Percentiles rank a stretch among this genome's conserved stretches.
Conservation (phyloP, 2,888 invertebrate genomes). For the Oxystoma pomonae region DNA sequence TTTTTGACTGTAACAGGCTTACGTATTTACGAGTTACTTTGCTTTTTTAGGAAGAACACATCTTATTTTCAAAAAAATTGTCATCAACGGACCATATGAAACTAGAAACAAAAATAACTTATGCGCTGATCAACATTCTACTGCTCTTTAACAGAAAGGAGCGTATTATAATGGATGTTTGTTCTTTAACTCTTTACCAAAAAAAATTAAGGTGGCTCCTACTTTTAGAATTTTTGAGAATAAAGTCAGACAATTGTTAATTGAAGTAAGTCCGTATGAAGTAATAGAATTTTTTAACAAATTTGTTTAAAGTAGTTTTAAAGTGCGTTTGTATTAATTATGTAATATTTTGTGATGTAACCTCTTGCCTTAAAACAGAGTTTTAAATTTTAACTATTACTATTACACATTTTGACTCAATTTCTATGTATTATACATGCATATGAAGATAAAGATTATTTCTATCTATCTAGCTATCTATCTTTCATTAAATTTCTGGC, state of each 20-base stretch:
- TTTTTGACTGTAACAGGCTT: neutral
- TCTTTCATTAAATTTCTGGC: too few species aligned
- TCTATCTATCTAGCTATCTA: too few species aligned
- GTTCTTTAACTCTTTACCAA: neutral
- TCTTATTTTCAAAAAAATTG: neutral
- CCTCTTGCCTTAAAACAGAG: too few species aligned
- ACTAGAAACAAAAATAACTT: neutral
- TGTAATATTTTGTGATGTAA: too few species aligned
- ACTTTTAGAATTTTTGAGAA: neutral
- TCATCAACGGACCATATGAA: neutral
- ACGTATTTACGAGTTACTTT: neutral
- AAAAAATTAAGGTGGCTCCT: too few species aligned
- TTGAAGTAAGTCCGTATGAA: neutral
- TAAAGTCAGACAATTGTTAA: neutral
- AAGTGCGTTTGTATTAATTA: too few species aligned
- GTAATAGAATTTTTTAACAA: neutral
- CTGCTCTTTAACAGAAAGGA: neutral
- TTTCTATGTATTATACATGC: too few species aligned
- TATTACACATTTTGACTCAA: too few species aligned
- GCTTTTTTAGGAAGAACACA: neutral
- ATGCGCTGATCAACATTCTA: neutral
- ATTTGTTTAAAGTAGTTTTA: neutral
- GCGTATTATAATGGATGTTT: neutral
- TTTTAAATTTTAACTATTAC: too few species aligned
- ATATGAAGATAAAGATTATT: too few species aligned